Conservation (phyloP, 1,140 invertebrate species). For the Leptinotarsa lineolata region DNA sequence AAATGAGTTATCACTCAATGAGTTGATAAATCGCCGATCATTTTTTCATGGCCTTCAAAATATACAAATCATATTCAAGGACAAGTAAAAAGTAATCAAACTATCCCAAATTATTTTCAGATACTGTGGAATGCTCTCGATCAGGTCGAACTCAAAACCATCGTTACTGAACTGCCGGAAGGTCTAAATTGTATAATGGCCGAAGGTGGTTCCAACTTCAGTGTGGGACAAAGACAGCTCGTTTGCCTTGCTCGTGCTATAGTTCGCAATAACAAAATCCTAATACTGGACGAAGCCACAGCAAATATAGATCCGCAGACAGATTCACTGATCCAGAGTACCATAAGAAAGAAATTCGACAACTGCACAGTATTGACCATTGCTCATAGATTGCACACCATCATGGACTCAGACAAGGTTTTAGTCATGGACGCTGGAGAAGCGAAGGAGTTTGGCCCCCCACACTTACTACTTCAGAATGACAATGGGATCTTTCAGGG, state of each 20-base stretch:
- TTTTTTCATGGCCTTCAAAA: too few relatives aligned
- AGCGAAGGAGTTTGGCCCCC: slow-evolving; percentile 63
- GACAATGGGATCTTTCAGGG: slow-evolving; percentile 59
- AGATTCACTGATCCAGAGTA: slow-evolving; percentile 65
- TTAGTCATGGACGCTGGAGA: slow-evolving; percentile 63
- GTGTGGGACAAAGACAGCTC: slow-evolving; percentile 63
- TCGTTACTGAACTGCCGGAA: slow-evolving; percentile 50
- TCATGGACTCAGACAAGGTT: slow-evolving; percentile 70
- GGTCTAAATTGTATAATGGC: slow-evolving; percentile 61
- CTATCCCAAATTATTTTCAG: slow-evolving; percentile 50
- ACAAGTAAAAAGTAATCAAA: too few relatives aligned
- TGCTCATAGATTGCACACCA: slow-evolving; percentile 74
- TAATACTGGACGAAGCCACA: slow-evolving; percentile 74
- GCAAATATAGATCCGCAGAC: slow-evolving; percentile 68
- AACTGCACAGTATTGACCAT: slow-evolving; percentile 71
- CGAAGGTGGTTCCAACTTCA: slow-evolving; percentile 64
- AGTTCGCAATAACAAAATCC: slow-evolving; percentile 63
- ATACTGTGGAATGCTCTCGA: slow-evolving; percentile 80
- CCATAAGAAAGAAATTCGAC: slow-evolving; percentile 64
- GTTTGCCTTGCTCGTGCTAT: slow-evolving; percentile 67
- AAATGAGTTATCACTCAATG: too few relatives aligned
- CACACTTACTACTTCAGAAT: slow-evolving; percentile 64
- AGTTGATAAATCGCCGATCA: too few relatives aligned
- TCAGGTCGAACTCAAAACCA: slow-evolving; percentile 72
- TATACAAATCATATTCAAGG: too few relatives aligned